Evolutionary conservation across 1,140 invertebrate genomes (phyloP), one percentile per base, ranked within the genome.

Genomic region (Heliconius himera): DNA sequence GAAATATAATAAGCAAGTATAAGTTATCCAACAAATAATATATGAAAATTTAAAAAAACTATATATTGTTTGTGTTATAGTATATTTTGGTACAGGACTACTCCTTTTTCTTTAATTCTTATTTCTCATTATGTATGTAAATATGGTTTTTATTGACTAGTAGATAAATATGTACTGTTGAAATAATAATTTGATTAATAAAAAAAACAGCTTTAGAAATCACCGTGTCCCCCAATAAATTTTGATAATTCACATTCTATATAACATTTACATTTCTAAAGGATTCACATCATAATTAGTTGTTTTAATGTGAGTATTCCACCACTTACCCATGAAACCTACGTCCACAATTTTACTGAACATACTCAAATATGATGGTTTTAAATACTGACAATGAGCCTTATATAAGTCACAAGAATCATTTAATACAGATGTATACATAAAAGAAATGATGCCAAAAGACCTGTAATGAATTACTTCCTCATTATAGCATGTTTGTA

Each of bases 251-350:
- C 4, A 8, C 49, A 51, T 20, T 46, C 41, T 20, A 60, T 60
- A 60, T 60, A 22, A n/a, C n/a, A 60, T 22, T 66, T 22, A 66
- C 13, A 26, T 66, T 66, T 77, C 76, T 85, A 87, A 46, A 80
- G 72, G 3, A 93, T 98, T 98, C 13, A 98, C 92, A 95, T 98
- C 97, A 95, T 96, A 98, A 91, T 98, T 96, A 72, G 91, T 94
- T 96, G 97, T 97, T 89, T 96, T 96, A 82, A 96, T 95, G 70
- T 95, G 95, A 36, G 97, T 91, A 76, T 96, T 94, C 96, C 96
- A 97, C 96, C 97, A 98, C 77, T 95, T 95, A 77, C 97, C 96
- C 88, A 97, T 95, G 84, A 98, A 95, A 8, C 98, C 98, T 79
- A 98, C 89, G 90, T 98, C 98, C 38, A 98, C 90, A 80, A 98